Base-by-base conservation (phyloP, 1,140 invertebrate genomes). In the Dreissena rostriformis region DNA sequence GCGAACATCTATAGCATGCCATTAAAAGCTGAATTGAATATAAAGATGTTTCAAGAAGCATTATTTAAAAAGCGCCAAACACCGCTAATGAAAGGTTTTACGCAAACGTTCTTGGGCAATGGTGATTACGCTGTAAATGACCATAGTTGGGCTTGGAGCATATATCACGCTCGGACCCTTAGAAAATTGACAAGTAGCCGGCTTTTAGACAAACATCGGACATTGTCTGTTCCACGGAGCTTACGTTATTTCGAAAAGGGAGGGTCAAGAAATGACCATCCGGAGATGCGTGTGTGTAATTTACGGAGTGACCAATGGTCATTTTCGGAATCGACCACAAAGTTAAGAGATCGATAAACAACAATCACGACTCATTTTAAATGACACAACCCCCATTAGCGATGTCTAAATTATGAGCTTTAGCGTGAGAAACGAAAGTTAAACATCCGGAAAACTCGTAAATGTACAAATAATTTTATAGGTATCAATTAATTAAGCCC, bases 21-120 rank as follows among this genome's bases (percentile, higher is more conserved):
- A 82, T 82, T 82, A 82, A 74, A 51, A 67, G 49, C 80, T 39
- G 68, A 82, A 82, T 82, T 82, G 80, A 82, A 82, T 75, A 82
- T 82, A 82, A 82, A 82, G 80, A 73, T 82, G 80, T 82, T 74
- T 74, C 74, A 82, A 72, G 49, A 72, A 65, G 73, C 80, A 82
- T 82, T 63, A 67, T 61, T 75, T 66, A 55, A 52, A 68, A 22
- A 26, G 71, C 67, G 71, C 28, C 61, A 74, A 82, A 67, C 72
- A 73, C 12, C 71, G 51, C 22, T 82, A 82, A 82, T 82, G 80
- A 82, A 74, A 82, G 80, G 79, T 61, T 82, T 75, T 75, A 82
- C 72, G 75, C 80, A 75, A 75, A 82, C 39, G 66, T 75, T 57
- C 66, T 82, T 82, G 80, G 75, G 71, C 80, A 61, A 24, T 67